phyloP scores from a whole-genome alignment of 2,888 invertebrate species.

The Coronaproctus castanopsis region DNA sequence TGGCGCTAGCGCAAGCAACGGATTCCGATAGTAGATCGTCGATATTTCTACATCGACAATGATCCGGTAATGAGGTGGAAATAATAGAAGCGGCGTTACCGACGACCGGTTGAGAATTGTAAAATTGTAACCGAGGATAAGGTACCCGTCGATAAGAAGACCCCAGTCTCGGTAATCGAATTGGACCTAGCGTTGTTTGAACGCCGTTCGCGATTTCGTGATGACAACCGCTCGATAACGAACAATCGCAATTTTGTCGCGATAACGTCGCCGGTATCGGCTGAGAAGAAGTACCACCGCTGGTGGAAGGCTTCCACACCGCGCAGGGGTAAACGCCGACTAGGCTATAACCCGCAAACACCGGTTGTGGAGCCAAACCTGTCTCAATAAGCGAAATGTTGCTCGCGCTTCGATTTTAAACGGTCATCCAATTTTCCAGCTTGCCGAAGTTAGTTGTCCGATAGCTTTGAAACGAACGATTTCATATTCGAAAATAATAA shows the following conservation, averaged over 20 bases:
- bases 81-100: conserved; percentile 7
- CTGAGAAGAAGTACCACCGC: background rate
- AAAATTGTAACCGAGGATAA: conserved; percentile 18
- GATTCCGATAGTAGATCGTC: background rate
- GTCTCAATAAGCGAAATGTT: background rate
- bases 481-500: too few relatives aligned
- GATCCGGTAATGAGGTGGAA: conserved; percentile 8
- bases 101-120: conserved; percentile 11
- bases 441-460: too few relatives aligned
- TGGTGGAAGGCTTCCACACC: conserved; percentile 27
- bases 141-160: conserved; percentile 22
- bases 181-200: conserved; percentile 5
- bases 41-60: conserved; percentile 8
- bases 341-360: conserved; percentile 32
- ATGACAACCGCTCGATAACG: conserved; percentile 19
- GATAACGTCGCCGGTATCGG: background rate
- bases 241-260: conserved; percentile 11
- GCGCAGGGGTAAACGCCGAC: conserved; percentile 35
- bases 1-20: conserved; percentile 5
- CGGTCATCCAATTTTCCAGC: too few relatives aligned
- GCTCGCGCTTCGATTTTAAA: background rate
- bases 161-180: conserved; percentile 20
- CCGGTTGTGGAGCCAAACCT: conserved; percentile 20
- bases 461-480: too few relatives aligned
- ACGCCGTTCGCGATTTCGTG: conserved; percentile 11